Conservation (phyloP, 2,888 invertebrate genomes). For the Pammene aurita region DNA sequence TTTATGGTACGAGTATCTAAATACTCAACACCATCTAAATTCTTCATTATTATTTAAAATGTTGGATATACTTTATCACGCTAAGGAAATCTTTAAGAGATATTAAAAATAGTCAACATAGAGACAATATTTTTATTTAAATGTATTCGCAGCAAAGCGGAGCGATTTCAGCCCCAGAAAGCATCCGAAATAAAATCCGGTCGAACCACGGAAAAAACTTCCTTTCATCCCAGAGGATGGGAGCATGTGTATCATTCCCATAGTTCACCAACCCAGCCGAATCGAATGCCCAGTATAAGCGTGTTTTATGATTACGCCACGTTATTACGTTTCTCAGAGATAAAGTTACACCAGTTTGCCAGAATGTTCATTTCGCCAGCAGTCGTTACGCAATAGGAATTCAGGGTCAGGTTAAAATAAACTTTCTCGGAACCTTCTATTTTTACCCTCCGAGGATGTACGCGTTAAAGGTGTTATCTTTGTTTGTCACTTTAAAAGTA, state of each 20-base stretch:
- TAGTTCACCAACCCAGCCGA: not conserved
- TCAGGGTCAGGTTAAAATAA: slow-evolving; percentile 58
- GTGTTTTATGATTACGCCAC: not conserved
- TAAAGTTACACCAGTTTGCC: not conserved
- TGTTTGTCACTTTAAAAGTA: slow-evolving; percentile 20
- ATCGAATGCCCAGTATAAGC: not conserved
- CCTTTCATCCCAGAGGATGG: slow-evolving; percentile 54
- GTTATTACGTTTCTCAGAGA: not conserved
- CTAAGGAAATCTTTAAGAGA: slow-evolving; percentile 34
- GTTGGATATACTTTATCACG: not conserved
- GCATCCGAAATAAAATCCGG: slow-evolving; percentile 60
- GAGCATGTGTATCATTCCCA: slow-evolving; percentile 44
- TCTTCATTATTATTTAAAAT: not conserved
- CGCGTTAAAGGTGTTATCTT: slow-evolving; percentile 35
- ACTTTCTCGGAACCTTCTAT: slow-evolving; percentile 56
- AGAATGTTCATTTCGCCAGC: not conserved
- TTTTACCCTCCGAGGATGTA: slow-evolving; percentile 44
- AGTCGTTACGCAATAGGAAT: not conserved
- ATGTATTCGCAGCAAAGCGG: slow-evolving; percentile 64
- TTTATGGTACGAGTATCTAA: too few species aligned
- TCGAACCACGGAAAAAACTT: slow-evolving; percentile 58
- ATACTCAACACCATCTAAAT: too few species aligned
- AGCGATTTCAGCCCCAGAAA: slow-evolving; percentile 53
- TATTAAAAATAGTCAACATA: slow-evolving; percentile 38
- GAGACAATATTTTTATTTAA: slow-evolving; percentile 65